phyloP scores from a whole-genome alignment of 2,113 vertebrate species.

The Phalacrocorax carbo region DNA sequence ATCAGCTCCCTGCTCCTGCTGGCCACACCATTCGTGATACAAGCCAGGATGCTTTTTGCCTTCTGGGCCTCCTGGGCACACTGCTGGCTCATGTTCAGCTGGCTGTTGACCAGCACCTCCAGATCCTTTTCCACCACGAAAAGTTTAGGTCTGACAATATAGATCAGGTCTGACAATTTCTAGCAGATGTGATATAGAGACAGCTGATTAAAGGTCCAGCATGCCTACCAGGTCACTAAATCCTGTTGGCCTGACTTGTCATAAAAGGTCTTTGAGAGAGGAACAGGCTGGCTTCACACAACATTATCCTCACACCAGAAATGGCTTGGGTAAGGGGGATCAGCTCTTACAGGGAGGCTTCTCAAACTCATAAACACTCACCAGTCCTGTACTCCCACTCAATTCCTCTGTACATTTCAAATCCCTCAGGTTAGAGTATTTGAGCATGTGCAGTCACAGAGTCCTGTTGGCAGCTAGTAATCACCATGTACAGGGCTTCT shows the following conservation, averaged over 20 bases:
- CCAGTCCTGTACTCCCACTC: background rate
- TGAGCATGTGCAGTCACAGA: background rate
- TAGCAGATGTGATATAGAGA: background rate
- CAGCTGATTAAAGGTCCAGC: background rate
- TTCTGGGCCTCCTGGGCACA: background rate
- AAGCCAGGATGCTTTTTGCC: accelerated
- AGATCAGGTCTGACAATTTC: background rate
- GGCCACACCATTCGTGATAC: accelerated
- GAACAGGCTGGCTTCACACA: background rate
- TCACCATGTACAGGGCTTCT: background rate
- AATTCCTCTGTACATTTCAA: background rate
- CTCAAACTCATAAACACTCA: background rate
- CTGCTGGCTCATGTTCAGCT: background rate
- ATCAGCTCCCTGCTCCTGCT: background rate
- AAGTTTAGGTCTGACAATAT: background rate
- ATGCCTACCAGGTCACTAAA: background rate
- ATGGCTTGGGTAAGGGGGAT: background rate
- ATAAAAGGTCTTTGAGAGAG: background rate
- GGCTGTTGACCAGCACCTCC: accelerated
- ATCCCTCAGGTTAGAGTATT: background rate
- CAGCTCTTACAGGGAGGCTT: background rate
- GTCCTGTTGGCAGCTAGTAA: background rate
- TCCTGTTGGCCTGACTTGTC: background rate
- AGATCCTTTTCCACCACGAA: background rate
- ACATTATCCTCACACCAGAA: background rate